These are phyloP conservation scores for Pharmacophagus antenor DNA, from an alignment of 2,888 invertebrate species.

Conservation along the genomic window DNA sequence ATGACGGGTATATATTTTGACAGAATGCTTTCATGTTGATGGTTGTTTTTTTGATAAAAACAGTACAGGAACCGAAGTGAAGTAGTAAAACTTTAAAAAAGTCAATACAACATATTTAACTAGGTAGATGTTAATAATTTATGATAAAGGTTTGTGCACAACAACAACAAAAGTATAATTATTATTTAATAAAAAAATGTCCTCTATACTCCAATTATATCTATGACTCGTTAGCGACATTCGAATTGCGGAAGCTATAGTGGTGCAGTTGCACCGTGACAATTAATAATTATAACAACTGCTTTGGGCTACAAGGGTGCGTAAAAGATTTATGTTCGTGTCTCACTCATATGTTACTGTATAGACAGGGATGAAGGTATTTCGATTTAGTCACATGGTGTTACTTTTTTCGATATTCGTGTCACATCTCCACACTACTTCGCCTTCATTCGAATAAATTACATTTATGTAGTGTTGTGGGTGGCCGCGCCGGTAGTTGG, in stretches of 20 bases:
- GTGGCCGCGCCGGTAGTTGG: constrained; percentile 64
- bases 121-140: too few relatives aligned
- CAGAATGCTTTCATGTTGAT: too few relatives aligned
- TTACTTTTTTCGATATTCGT: constrained; percentile 65
- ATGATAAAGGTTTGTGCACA: too few relatives aligned
- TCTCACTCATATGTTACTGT: constrained; percentile 45
- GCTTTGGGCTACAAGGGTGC: constrained; percentile 50
- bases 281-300: constrained; percentile 56
- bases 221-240: constrained; percentile 22
- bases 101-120: too few relatives aligned
- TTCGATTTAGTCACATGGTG: constrained; percentile 63
- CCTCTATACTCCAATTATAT: too few relatives aligned
- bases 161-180: too few relatives aligned
- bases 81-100: too few relatives aligned
- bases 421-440: constrained; percentile 74
- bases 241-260: constrained; percentile 37
- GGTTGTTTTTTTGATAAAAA: too few relatives aligned
- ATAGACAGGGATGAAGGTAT: constrained; percentile 51
- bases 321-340: constrained; percentile 44
- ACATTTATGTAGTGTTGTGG: constrained; percentile 73
- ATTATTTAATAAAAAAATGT: too few relatives aligned
- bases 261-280: constrained; percentile 72
- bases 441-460: constrained; percentile 68
- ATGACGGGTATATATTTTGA: too few relatives aligned
- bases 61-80: too few relatives aligned